Conservation (phyloP, 2,797 vertebrate genomes). For the Anguilla marmorata region DNA sequence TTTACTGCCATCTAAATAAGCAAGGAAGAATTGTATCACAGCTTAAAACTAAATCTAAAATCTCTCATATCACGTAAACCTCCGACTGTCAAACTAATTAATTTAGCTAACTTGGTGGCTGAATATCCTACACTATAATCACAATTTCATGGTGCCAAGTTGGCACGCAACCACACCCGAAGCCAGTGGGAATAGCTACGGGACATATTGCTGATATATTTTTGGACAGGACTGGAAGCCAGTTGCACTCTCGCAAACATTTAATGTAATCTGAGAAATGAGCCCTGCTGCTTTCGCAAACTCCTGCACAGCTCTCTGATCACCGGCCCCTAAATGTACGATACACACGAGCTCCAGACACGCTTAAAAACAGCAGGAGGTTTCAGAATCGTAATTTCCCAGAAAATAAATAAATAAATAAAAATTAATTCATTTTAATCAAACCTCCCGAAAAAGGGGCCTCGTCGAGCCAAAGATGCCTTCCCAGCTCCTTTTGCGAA, state of each 20-base stretch:
- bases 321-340: not conserved
- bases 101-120: not conserved
- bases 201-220: not conserved
- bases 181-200: not conserved
- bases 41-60: too few relatives aligned
- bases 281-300: too few relatives aligned
- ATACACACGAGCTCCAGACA: not conserved
- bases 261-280: too few relatives aligned
- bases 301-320: not conserved
- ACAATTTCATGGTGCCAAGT: not conserved
- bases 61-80: not conserved
- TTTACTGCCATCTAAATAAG: too few relatives aligned
- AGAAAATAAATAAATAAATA: too few relatives aligned
- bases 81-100: not conserved
- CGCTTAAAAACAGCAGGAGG: not conserved
- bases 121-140: not conserved
- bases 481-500: not conserved
- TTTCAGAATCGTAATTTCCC: not conserved
- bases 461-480: not conserved
- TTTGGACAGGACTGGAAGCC: not conserved
- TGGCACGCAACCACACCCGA: not conserved
- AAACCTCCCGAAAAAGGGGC: not conserved
- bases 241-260: not conserved
- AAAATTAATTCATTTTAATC: conserved; percentile 9
- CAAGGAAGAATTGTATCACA: too few relatives aligned